phyloP scores from a whole-genome alignment of 2,797 vertebrate species.

The Heterohyrax brucei region DNA sequence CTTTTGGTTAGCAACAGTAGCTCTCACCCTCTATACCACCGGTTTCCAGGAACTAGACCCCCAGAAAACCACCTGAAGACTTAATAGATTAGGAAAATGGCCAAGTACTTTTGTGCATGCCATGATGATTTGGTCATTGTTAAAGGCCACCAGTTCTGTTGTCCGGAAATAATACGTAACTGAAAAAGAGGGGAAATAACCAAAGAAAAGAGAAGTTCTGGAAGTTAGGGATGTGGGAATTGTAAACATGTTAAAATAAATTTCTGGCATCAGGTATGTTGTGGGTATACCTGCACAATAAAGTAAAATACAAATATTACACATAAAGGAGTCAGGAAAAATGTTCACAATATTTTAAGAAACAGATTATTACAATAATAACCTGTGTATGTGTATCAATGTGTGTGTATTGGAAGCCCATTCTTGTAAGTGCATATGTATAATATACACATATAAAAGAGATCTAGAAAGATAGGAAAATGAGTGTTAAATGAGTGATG shows the following conservation, averaged over 20 bases:
- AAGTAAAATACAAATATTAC: neutral
- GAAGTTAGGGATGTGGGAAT: neutral
- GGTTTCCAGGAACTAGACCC: neutral
- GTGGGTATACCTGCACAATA: neutral
- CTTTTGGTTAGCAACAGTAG: no score
- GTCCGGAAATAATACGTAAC: slow-evolving; percentile 50
- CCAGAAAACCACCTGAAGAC: neutral
- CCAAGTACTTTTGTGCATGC: neutral
- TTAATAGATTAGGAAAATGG: neutral
- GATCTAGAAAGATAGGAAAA: neutral
- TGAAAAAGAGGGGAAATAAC: neutral
- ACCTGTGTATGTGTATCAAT: neutral
- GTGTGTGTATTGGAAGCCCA: neutral
- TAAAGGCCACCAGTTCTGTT: neutral
- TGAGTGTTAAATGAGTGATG: neutral
- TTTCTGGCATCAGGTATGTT: neutral
- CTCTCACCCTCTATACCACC: no score
- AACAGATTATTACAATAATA: neutral
- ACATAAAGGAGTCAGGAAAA: neutral
- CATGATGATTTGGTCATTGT: neutral
- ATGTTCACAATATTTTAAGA: neutral
- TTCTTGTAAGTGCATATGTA: slow-evolving; percentile 25
- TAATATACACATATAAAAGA: neutral
- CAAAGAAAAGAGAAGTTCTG: slow-evolving; percentile 25
- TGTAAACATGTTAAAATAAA: slow-evolving; percentile 9